Evolutionary conservation across 2,888 invertebrate species (phyloP).

Genomic region (Athetis lepigone): DNA sequence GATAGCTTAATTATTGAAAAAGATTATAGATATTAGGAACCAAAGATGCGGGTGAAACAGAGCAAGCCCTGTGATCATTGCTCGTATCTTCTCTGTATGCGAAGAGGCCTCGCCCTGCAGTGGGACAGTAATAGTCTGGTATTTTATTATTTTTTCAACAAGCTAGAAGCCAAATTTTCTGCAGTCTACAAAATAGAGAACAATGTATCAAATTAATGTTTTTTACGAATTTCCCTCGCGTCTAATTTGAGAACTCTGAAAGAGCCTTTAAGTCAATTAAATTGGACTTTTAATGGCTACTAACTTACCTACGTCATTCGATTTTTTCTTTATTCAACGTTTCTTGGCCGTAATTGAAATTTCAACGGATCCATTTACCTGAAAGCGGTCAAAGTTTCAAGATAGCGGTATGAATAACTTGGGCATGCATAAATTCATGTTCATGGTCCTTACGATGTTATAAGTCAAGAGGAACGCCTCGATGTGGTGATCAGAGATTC

Average conservation of each 20-base stretch:
- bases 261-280: constrained; percentile 52
- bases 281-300: constrained; percentile 50
- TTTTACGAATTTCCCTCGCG: constrained; percentile 54
- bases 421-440: constrained; percentile 52
- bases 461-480: constrained; percentile 43
- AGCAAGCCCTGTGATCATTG: no score
- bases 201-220: constrained; percentile 42
- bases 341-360: constrained; percentile 52
- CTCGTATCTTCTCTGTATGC: no score
- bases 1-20: no score
- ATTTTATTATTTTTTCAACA: no score
- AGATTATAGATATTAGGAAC: no score
- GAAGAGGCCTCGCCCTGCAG: no score
- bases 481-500: constrained; percentile 45
- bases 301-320: constrained; percentile 32
- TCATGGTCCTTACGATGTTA: constrained; percentile 44
- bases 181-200: constrained; percentile 16
- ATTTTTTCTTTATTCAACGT: constrained; percentile 42
- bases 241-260: constrained; percentile 40
- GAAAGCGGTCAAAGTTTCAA: constrained; percentile 49
- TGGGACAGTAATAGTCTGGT: no score
- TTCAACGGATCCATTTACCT: constrained; percentile 54
- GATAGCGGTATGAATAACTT: constrained; percentile 56
- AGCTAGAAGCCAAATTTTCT: constrained; percentile 1
- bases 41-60: no score